These are phyloP conservation scores for Sceliomorpha sp. DNA, from an alignment of 2,888 invertebrate genomes.

Conservation along the genomic window DNA sequence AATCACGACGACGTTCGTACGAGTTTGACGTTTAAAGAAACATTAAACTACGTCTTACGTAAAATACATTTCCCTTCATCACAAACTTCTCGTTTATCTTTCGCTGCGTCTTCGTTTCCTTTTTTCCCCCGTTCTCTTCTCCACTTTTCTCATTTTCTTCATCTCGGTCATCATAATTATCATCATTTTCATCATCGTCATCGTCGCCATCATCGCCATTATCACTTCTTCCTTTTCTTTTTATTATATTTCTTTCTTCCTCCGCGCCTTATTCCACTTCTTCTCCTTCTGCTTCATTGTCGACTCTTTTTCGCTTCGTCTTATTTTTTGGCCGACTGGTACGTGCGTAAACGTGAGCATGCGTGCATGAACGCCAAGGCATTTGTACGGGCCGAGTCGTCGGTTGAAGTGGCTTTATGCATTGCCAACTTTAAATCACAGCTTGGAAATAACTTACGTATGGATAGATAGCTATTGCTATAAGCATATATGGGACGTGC, in stretches of 20 bases:
- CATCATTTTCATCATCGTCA: too few relatives aligned
- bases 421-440: constrained; percentile 67
- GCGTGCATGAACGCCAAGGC: constrained; percentile 17
- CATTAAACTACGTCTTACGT: constrained; percentile 1
- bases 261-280: too few relatives aligned
- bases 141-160: neutral
- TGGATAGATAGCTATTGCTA: constrained; percentile 31
- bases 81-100: too few relatives aligned
- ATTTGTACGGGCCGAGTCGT: constrained; percentile 24
- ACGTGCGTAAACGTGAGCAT: constrained; percentile 11
- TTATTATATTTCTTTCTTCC: constrained; percentile 13
- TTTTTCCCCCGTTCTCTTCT: constrained; percentile 5
- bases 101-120: constrained; percentile 8
- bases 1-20: too few relatives aligned
- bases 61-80: constrained; percentile 1
- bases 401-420: constrained; percentile 46
- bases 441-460: constrained; percentile 59
- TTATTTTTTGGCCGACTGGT: constrained; percentile 8
- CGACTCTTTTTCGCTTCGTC: constrained; percentile 4
- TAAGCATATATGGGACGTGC: constrained; percentile 23
- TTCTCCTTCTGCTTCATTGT: constrained; percentile 17
- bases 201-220: too few relatives aligned
- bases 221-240: too few relatives aligned
- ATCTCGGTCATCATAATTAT: too few relatives aligned
- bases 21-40: too few relatives aligned